Evolutionary conservation across 2,113 vertebrate species (phyloP), one percentile per base, ranked within the genome.

Genomic region (Bubo scandiacus): DNA sequence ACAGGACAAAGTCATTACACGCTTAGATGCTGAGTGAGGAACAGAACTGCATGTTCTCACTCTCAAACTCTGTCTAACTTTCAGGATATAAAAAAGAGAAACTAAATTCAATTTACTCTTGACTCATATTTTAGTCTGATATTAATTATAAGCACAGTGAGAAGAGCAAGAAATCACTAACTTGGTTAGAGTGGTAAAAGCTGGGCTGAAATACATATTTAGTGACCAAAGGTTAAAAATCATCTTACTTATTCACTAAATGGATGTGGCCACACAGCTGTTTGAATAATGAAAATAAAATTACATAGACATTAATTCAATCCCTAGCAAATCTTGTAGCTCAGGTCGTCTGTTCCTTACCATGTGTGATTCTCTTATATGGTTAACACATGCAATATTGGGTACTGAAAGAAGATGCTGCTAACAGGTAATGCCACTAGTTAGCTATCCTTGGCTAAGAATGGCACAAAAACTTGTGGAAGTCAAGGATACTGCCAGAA

Each of bases 211-310:
- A n/a, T 40, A 16, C 4, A 8, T 32, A 3, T 22, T 43, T 81
- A 65, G 12, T 8, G 16, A 93, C 25, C 88, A 81, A 59, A 84
- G 51, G 52, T 49, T 77, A 86, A 79, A 92, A 86, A 87, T 54
- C 2, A 1, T 65, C 65, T 78, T 36, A 61, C 10, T 81, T 52
- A 51, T 42, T 65, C 62, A 74, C 34, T 83, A 88, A 89, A 77
- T 43, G 8, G 26, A 57, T 84, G 27, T 87, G 77, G 40, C 54
- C 2, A 0, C 49, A 73, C 36, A 95, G 65, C 57, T 92, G 81
- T 49, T 19, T 61, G 40, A 82, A 72, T 80, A 85, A 94, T 34
- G 36, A 88, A 90, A 80, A 94, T 83, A 80, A 90, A 94, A 91
- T 90, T 82, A 86, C 55, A 71, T 63, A 84, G 81, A 62, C 20